Percentiles rank a stretch among this genome's conserved stretches.
Evolutionary conservation across 2,113 vertebrate species (phyloP).

Genomic region (Microtus ochrogaster): DNA sequence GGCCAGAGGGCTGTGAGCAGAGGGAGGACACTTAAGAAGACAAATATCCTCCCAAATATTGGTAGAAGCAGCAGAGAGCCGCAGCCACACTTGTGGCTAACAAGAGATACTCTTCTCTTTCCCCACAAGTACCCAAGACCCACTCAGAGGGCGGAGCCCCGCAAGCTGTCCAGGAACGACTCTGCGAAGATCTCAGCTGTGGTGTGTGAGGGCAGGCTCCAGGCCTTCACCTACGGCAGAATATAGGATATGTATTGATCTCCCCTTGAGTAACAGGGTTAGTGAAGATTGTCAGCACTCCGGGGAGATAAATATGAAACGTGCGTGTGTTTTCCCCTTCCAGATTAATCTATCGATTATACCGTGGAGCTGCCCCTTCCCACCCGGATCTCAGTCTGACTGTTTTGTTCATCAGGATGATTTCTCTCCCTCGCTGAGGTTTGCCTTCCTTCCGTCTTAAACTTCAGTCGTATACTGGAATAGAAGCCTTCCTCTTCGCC

Average conservation of each 20-base stretch:
- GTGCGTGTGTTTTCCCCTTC: not conserved
- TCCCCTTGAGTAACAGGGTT: conserved; percentile 70
- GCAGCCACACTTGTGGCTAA: not conserved
- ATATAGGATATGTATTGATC: conserved; percentile 65
- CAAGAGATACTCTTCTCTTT: not conserved
- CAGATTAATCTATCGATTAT: conserved; percentile 29
- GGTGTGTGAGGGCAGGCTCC: not conserved
- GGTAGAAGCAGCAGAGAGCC: not conserved
- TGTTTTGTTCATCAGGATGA: conserved; percentile 38
- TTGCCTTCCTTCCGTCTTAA: conserved; percentile 25
- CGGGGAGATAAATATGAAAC: conserved; percentile 56
- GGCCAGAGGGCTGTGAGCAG: conserved; percentile 5
- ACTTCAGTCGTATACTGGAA: not conserved
- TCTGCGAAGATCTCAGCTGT: fast-evolving
- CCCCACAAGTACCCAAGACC: too few species aligned
- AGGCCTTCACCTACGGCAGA: not conserved
- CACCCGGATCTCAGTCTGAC: not conserved
- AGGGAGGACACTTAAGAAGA: not conserved
- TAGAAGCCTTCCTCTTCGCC: not conserved
- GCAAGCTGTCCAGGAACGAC: fast-evolving
- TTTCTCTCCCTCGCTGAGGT: conserved; percentile 24
- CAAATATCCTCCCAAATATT: not conserved
- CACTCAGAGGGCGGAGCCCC: fast-evolving
- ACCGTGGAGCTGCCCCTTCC: not conserved
- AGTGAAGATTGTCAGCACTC: conserved; percentile 60